These are phyloP conservation scores for Ifrita kowaldi DNA, from an alignment of 2,113 vertebrate species.

Conservation along the genomic window DNA sequence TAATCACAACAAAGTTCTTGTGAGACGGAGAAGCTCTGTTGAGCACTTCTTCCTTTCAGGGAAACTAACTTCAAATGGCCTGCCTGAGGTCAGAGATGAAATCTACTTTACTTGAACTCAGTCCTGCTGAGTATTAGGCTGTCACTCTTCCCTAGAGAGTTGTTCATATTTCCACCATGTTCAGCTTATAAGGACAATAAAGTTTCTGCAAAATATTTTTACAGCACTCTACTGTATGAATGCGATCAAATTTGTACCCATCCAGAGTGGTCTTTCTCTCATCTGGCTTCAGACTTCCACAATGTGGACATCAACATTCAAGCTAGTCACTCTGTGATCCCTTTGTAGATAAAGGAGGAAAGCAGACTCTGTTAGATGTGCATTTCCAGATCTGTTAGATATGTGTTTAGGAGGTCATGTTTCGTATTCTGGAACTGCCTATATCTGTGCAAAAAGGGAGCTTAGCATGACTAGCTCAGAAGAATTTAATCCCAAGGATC, in stretches of 20 bases:
- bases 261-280: background rate
- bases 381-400: background rate
- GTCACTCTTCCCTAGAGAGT: background rate
- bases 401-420: background rate
- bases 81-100: background rate
- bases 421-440: background rate
- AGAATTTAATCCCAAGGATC: background rate
- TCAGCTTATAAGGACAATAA: background rate
- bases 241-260: background rate
- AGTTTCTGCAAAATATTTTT: background rate
- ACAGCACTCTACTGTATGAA: background rate
- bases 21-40: background rate
- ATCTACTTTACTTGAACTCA: background rate
- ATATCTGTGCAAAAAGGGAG: background rate
- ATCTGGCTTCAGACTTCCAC: background rate
- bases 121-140: background rate
- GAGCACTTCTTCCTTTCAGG: background rate
- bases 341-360: background rate
- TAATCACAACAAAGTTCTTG: background rate
- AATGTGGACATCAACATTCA: background rate
- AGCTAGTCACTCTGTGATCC: background rate
- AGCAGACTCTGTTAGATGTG: background rate
- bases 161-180: background rate
- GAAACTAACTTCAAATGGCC: background rate
- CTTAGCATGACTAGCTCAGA: background rate